phyloP scores from a whole-genome alignment of 1,140 invertebrate genomes.

The Drosophila kikkawai region DNA sequence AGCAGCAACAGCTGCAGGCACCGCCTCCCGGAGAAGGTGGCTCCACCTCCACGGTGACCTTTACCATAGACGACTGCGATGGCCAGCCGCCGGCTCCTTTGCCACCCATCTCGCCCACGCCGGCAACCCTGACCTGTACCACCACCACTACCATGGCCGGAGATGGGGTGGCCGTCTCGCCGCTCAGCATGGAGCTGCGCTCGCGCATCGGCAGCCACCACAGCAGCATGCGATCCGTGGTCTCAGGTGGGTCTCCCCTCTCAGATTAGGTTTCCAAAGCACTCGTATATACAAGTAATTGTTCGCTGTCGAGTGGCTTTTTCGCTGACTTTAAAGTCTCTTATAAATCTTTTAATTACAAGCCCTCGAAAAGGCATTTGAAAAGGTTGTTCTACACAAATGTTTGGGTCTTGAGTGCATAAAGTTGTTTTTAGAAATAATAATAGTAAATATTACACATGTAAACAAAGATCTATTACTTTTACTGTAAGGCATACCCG shows the following conservation, averaged over 20 bases:
- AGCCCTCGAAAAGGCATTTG: slow-evolving; percentile 2
- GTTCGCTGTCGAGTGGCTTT: not conserved
- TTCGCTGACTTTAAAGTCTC: not conserved
- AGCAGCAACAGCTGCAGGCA: slow-evolving; percentile 5
- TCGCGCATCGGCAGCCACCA: slow-evolving; percentile 67
- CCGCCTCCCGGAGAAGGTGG: slow-evolving; percentile 21
- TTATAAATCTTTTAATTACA: slow-evolving; percentile 24
- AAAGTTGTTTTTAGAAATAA: not conserved
- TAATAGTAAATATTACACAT: not conserved
- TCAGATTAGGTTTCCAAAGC: slow-evolving; percentile 16
- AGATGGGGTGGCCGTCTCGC: slow-evolving; percentile 51
- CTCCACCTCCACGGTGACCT: slow-evolving; percentile 74
- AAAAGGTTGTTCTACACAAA: slow-evolving; percentile 2
- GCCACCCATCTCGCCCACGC: slow-evolving; percentile 41
- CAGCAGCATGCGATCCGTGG: slow-evolving; percentile 81
- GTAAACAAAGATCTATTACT: not conserved
- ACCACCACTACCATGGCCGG: slow-evolving; percentile 74
- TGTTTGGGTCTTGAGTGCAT: not conserved
- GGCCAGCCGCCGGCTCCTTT: slow-evolving; percentile 14
- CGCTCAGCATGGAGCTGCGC: slow-evolving; percentile 65
- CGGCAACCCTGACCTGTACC: slow-evolving; percentile 66
- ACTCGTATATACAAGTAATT: not conserved
- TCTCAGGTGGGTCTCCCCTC: slow-evolving; percentile 67
- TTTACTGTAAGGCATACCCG: not conserved
- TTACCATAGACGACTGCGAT: slow-evolving; percentile 77